Evolutionary conservation across 2,797 vertebrate species (phyloP).

Genomic region (Chiloscyllium punctatum): DNA sequence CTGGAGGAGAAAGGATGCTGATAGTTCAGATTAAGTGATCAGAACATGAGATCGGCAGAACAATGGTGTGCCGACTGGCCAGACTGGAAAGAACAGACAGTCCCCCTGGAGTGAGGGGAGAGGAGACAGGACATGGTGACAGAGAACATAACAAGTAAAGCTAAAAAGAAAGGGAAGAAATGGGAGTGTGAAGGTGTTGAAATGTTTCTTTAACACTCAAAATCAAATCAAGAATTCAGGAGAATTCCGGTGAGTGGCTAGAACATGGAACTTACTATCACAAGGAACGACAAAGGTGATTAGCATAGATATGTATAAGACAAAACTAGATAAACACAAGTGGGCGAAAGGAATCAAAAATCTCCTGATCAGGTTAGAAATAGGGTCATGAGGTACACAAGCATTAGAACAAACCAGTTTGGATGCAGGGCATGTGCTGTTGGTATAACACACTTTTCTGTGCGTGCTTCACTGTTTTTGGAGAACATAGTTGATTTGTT

Average conservation of each 20-base stretch:
- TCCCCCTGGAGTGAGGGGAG: too few species aligned
- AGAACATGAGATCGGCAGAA: too few species aligned
- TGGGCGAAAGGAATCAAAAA: not conserved
- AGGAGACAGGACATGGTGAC: too few species aligned
- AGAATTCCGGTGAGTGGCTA: not conserved
- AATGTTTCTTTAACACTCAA: not conserved
- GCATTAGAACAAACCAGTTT: not conserved
- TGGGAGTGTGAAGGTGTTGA: too few species aligned
- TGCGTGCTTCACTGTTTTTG: not conserved
- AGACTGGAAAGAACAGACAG: too few species aligned
- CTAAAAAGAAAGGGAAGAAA: too few species aligned
- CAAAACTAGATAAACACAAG: not conserved
- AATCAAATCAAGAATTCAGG: not conserved
- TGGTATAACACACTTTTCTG: not conserved
- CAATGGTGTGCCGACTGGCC: too few species aligned
- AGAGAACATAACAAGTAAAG: too few species aligned
- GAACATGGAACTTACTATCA: not conserved
- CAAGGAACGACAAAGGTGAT: not conserved
- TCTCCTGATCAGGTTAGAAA: not conserved
- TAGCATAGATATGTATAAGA: not conserved
- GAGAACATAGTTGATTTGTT: not conserved
- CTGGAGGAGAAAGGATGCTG: too few species aligned
- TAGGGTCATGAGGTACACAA: not conserved
- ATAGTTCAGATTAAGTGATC: too few species aligned
- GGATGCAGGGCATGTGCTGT: not conserved